Evolutionary conservation across 2,888 invertebrate species (phyloP).

Genomic region (Exephanes ischioxanthus): DNA sequence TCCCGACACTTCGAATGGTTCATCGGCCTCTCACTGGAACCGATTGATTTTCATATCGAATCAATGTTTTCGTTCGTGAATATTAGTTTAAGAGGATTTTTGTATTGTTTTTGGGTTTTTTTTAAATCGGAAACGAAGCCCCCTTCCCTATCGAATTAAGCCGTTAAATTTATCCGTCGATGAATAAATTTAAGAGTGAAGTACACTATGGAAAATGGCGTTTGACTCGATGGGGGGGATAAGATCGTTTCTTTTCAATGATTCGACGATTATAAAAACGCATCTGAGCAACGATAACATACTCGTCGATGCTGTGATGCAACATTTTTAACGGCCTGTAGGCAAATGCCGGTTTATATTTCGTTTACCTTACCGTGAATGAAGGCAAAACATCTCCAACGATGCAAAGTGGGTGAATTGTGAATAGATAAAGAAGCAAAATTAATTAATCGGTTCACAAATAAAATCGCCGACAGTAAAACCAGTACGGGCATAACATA

Average conservation of each 20-base stretch:
- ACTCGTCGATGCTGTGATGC: not conserved
- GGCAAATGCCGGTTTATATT: too few relatives aligned
- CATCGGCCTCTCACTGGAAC: conserved; percentile 15
- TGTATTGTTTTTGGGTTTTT: not conserved
- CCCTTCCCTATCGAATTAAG: too few relatives aligned
- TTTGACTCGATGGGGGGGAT: not conserved
- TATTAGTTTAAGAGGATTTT: not conserved
- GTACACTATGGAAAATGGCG: conserved; percentile 20
- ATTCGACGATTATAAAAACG: not conserved
- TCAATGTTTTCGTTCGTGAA: conserved; percentile 18
- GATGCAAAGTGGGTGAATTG: conserved; percentile 9
- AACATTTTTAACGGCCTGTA: not conserved
- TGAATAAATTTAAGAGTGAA: conserved; percentile 2
- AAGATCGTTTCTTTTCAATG: not conserved
- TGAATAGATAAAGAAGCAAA: conserved; percentile 30
- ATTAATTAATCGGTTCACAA: conserved; percentile 54
- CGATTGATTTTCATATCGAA: conserved; percentile 1
- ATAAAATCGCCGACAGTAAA: not conserved
- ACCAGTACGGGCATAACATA: conserved; percentile 28
- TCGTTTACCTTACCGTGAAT: too few relatives aligned
- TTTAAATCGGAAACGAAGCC: not conserved
- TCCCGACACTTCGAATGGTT: conserved; percentile 21
- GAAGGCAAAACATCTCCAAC: not conserved
- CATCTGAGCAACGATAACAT: not conserved
- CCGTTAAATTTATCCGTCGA: not conserved